Evolutionary conservation across 2,113 vertebrate genomes (phyloP), one percentile per base, ranked within the genome.

Genomic region (Lethenteron reissneri): DNA sequence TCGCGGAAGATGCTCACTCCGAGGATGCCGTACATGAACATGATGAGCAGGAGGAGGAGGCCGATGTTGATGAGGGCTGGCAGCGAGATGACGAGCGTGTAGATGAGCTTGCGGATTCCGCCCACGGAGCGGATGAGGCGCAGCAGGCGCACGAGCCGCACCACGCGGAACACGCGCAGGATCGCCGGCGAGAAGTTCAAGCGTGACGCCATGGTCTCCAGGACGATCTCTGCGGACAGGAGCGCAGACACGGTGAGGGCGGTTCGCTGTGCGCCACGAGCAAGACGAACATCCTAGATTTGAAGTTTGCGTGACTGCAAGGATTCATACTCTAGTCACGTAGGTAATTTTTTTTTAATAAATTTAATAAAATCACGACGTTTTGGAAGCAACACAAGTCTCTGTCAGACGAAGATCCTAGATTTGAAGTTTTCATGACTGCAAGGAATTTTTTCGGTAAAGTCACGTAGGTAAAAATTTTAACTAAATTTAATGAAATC

Each of bases 31-130:
- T 72, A 74, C 59, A 74, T 74, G 58, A 74, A 74, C 73, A 74
- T 74, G 11, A 74, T 57, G 3, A 74, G 58, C 11, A 59, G 56
- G 11, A 74, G 71, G n/a, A 73, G 73, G 12, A 74, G 21, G 56
- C 73, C 71, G n/a, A 72, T 74, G 41, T 74, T 74, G 56, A 74
- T 72, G 10, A 74, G 73, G 10, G 73, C 73, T 56, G 73, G 71
- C 56, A 72, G 72, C 8, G 73, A 74, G 25, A 74, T 74, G 11
- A 74, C 71, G n/a, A 72, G 58, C 2, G 73, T 74, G 12, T 72
- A 74, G 21, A 74, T 57, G 15, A 74, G 41, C 21, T 68, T 74
- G 17, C 64, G 73, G 62, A 73, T 74, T 56, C 73, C 71, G 8
- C 69, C 62, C 9, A 74, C 59, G 9, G 71, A 74, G 14, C 64